phyloP scores from a whole-genome alignment of 1,140 invertebrate genomes.

The Nasonia giraulti region DNA sequence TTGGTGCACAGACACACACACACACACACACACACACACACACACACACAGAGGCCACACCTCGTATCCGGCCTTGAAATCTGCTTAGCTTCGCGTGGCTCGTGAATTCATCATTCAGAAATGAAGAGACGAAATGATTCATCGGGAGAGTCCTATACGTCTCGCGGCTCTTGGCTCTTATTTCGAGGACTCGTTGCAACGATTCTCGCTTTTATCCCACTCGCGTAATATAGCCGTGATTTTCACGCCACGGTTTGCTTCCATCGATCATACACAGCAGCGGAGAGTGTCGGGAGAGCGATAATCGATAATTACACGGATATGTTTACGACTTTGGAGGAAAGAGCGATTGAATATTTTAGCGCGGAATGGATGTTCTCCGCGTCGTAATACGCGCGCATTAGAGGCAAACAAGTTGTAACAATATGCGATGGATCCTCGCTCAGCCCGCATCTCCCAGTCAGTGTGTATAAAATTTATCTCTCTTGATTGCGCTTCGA shows the following conservation, averaged over 20 bases:
- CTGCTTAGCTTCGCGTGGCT: constrained; percentile 17
- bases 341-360: background rate
- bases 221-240: too few species aligned
- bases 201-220: too few species aligned
- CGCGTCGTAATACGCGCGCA: too few species aligned
- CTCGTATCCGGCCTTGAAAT: constrained; percentile 46
- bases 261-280: too few species aligned
- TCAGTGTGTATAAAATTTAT: background rate
- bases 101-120: constrained; percentile 43
- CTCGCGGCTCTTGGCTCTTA: background rate
- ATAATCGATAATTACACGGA: background rate
- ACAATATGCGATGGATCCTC: too few species aligned
- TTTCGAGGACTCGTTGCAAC: background rate
- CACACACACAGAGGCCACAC: background rate
- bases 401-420: too few species aligned
- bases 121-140: constrained; percentile 17
- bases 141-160: constrained; percentile 10
- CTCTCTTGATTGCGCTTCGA: background rate
- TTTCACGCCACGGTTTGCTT: too few species aligned
- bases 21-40: too few species aligned
- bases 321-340: background rate
- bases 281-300: too few species aligned
- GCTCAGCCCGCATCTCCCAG: too few species aligned
- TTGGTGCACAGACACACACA: background rate
- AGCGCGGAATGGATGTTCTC: background rate